Base-by-base conservation (phyloP, 2,113 vertebrate genomes). In the Cyphomyrus discorhynchus region DNA sequence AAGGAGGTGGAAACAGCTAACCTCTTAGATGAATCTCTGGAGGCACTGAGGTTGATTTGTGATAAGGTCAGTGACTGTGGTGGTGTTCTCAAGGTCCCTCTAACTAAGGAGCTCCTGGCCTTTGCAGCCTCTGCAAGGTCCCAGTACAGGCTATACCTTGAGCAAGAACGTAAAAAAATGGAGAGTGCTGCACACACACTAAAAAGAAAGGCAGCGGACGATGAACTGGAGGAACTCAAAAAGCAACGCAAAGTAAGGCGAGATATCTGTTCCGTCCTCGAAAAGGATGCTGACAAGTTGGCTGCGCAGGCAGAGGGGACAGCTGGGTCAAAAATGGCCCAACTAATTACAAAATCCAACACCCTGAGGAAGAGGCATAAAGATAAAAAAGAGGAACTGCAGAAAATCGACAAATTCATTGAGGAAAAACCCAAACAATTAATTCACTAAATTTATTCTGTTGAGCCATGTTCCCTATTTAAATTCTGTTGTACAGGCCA, bases 51-150 rank as follows among this genome's bases (percentile, higher is more conserved):
- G 10, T n/a, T 90, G 7, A 53, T 88, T 13, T 90, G 90, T n/a
- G 90, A 90, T 19, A 15, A 80, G 3, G 86, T 90, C 11, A 62
- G 45, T 46, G 15, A 7, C 24, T 82, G 50, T 88, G 50, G 87
- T 24, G 70, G 74, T 9, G 49, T 90, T 27, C 45, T 88, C 17
- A 90, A 90, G 31, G 89, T 90, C 17, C 66, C 86, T 50, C 45
- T 90, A n/a, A 90, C 89, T 1, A 90, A 90, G 82, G 82, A 86
- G 35, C 82, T 52, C 2, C 50, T 52, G 50, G 62, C 82, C 52
- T 85, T 1, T 85, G 80, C 31, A 17, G 53, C 53, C 42, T 58
- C 53, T 10, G 87, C 56, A 47, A 89, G 35, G 39, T 47, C 58
- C 8, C 39, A 47, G 58, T 89, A 89, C 49, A 27, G 35, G 66